These are phyloP conservation scores for Erethizon dorsatum DNA, from an alignment of 2,797 vertebrate genomes.

Conservation along the genomic window DNA sequence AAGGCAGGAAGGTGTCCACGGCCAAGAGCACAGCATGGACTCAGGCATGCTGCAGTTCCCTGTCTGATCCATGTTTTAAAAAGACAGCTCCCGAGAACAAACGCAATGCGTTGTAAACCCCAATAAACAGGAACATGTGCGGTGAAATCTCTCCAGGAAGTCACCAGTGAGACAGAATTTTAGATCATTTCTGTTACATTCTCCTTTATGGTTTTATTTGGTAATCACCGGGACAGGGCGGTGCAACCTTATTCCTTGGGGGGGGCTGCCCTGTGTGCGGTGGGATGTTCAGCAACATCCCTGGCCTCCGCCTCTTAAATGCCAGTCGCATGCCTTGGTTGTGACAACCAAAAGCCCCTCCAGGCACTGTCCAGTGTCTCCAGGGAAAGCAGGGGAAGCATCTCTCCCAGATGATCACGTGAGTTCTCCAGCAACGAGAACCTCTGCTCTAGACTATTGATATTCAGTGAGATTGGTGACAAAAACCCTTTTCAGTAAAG, in stretches of 20 bases:
- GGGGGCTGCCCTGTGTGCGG: background rate
- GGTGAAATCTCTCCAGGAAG: background rate
- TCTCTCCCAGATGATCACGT: background rate
- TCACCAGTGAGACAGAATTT: background rate
- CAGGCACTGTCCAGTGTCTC: background rate
- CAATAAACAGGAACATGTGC: rapidly evolving
- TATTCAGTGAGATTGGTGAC: background rate
- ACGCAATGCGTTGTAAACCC: rapidly evolving
- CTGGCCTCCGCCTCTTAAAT: background rate
- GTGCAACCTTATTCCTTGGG: too few relatives aligned
- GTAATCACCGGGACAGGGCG: background rate
- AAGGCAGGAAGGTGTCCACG: background rate
- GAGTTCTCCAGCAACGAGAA: background rate
- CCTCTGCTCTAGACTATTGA: background rate
- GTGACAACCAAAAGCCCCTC: background rate
- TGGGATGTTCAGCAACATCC: rapidly evolving
- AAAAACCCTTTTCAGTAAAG: background rate
- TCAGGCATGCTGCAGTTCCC: background rate
- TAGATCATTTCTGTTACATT: background rate
- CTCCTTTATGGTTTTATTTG: background rate
- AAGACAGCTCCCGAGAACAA: background rate
- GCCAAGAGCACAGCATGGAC: background rate
- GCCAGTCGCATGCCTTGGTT: rapidly evolving
- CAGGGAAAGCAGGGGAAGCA: background rate
- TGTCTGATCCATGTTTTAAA: background rate